phyloP scores from a whole-genome alignment of 2,113 vertebrate species.

The Micromys minutus region DNA sequence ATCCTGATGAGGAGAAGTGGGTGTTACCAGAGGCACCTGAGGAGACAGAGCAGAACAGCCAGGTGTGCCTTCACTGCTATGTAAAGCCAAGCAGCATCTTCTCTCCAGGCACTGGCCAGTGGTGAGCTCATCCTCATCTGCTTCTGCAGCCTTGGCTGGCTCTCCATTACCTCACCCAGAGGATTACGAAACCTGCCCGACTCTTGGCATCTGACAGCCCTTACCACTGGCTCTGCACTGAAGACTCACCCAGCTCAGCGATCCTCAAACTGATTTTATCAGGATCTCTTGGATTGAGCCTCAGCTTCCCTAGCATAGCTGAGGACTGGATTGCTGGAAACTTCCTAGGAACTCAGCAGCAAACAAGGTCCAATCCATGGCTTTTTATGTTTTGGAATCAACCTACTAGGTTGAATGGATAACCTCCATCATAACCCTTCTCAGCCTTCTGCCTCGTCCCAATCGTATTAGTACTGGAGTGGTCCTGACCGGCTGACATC shows the following conservation, averaged over 20 bases:
- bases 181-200: background rate
- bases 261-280: background rate
- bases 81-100: background rate
- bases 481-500: background rate
- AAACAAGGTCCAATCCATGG: background rate
- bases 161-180: background rate
- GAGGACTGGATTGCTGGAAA: background rate
- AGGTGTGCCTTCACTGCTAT: background rate
- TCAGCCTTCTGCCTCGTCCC: background rate
- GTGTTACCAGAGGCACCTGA: background rate
- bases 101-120: background rate
- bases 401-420: background rate
- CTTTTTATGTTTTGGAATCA: background rate
- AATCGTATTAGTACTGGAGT: background rate
- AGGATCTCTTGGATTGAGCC: background rate
- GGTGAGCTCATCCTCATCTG: slow-evolving; percentile 49
- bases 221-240: background rate
- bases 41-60: background rate
- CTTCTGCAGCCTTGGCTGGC: slow-evolving; percentile 14
- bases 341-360: background rate
- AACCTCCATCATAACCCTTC: background rate
- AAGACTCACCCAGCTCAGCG: background rate
- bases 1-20: background rate
- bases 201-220: background rate
- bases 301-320: background rate